These are phyloP conservation scores for Actenoides lindsayi DNA, from an alignment of 2,113 vertebrate genomes.

Conservation along the genomic window DNA sequence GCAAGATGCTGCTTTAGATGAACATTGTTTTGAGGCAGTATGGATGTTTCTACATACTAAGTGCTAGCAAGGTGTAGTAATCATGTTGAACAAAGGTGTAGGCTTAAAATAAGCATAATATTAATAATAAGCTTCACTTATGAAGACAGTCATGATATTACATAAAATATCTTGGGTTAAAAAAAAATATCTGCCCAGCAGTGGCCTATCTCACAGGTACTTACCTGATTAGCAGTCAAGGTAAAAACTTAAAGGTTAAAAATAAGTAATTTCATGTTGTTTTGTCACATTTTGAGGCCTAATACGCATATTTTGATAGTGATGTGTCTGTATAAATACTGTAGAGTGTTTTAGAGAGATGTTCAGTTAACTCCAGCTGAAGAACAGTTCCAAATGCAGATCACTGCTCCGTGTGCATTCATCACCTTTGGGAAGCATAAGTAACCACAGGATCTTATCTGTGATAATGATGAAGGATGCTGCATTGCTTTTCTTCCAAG, in stretches of 20 bases:
- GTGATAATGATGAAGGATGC: background rate
- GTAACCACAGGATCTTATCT: fast-evolving
- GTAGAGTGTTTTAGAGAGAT: background rate
- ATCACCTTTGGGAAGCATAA: background rate
- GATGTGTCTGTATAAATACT: background rate
- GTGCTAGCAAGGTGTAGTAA: background rate
- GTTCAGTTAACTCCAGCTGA: background rate
- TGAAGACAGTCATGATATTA: background rate
- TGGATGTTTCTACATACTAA: background rate
- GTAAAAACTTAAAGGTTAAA: background rate
- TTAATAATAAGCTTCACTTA: background rate
- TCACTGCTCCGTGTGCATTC: fast-evolving
- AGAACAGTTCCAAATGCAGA: background rate
- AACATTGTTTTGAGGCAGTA: background rate
- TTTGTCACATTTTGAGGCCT: background rate
- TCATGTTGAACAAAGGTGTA: background rate
- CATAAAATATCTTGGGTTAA: background rate
- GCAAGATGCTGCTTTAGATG: background rate
- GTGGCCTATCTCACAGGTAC: background rate
- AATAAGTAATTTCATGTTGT: background rate
- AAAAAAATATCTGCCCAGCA: background rate
- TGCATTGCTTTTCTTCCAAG: background rate
- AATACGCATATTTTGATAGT: background rate
- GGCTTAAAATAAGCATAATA: background rate
- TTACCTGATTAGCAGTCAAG: background rate